Conservation (phyloP, 2,888 invertebrate species). For the Capitulum mitella region DNA sequence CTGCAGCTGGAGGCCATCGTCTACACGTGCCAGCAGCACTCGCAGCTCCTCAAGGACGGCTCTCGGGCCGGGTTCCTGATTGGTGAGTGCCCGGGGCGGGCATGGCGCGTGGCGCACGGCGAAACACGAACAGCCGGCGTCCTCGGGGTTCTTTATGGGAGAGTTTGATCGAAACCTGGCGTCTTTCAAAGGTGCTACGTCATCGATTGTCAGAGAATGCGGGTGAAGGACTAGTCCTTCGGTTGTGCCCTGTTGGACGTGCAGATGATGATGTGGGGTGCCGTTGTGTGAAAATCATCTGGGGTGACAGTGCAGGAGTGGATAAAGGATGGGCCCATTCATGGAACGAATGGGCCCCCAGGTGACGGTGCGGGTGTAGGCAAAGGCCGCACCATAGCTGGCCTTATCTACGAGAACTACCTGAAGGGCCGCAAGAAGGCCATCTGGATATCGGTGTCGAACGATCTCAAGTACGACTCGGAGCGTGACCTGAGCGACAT, state of each 20-base stretch:
- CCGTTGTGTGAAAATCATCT: no score
- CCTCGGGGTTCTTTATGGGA: no score
- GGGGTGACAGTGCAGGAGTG: no score
- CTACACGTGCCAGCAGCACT: slow-evolving; percentile 95
- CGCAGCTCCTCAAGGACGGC: slow-evolving; percentile 74
- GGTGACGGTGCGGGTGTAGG: slow-evolving; percentile 98
- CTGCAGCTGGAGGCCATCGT: slow-evolving; percentile 95
- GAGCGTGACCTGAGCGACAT: slow-evolving; percentile 93
- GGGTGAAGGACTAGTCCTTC: no score
- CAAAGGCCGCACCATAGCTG: slow-evolving; percentile 94
- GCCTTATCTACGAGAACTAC: slow-evolving; percentile 96
- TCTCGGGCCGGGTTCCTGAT: slow-evolving; percentile 92
- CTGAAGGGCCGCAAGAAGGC: slow-evolving; percentile 85
- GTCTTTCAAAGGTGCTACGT: no score
- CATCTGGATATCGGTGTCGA: slow-evolving; percentile 98
- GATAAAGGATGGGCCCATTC: no score
- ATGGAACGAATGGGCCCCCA: slow-evolving; percentile 43
- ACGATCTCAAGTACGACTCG: slow-evolving; percentile 96
- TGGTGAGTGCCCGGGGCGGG: slow-evolving; percentile 54
- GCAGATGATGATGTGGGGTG: no score
- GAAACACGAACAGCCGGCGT: no score
- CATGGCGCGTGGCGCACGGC: no score
- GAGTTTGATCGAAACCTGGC: no score
- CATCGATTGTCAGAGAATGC: no score
- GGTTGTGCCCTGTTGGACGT: no score